Conservation (phyloP, 2,888 invertebrate genomes). For the Eupsilia transversa region DNA sequence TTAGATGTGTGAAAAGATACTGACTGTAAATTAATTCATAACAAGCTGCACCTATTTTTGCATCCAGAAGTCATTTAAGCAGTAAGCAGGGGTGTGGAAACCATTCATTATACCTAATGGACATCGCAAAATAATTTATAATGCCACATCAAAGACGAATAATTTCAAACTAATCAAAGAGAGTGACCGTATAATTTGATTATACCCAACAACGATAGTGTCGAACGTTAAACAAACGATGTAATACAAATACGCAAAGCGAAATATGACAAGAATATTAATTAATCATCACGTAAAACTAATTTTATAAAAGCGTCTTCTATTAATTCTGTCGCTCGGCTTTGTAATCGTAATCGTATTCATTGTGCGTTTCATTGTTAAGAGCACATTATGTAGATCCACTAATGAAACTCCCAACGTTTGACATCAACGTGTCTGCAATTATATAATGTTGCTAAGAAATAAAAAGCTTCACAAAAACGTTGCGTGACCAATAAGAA, state of each 20-base stretch:
- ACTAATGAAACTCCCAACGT: conserved; percentile 47
- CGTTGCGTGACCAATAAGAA: conserved; percentile 37
- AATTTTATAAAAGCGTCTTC: conserved; percentile 37
- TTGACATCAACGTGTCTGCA: conserved; percentile 37
- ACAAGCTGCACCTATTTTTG: conserved; percentile 46
- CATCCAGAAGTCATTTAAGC: conserved; percentile 41
- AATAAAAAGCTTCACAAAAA: conserved; percentile 53
- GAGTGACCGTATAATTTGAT: conserved; percentile 52
- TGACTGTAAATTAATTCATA: conserved; percentile 29
- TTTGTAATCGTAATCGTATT: conserved; percentile 47
- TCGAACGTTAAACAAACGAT: conserved; percentile 31
- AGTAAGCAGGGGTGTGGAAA: conserved; percentile 36
- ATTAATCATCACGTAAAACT: conserved; percentile 40
- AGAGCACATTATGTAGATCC: conserved; percentile 35
- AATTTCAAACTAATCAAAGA: conserved; percentile 52
- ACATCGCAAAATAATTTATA: conserved; percentile 23
- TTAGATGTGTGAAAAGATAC: conserved; percentile 32
- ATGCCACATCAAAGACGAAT: conserved; percentile 41
- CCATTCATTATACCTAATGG: conserved; percentile 45
- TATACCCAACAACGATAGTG: conserved; percentile 24
- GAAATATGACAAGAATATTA: conserved; percentile 53
- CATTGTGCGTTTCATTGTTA: conserved; percentile 42
- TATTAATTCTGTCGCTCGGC: conserved; percentile 20
- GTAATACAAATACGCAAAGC: conserved; percentile 8
- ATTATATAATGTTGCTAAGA: conserved; percentile 62